phyloP scores from a whole-genome alignment of 2,797 vertebrate genomes.

The Pseudomugil gertrudae region DNA sequence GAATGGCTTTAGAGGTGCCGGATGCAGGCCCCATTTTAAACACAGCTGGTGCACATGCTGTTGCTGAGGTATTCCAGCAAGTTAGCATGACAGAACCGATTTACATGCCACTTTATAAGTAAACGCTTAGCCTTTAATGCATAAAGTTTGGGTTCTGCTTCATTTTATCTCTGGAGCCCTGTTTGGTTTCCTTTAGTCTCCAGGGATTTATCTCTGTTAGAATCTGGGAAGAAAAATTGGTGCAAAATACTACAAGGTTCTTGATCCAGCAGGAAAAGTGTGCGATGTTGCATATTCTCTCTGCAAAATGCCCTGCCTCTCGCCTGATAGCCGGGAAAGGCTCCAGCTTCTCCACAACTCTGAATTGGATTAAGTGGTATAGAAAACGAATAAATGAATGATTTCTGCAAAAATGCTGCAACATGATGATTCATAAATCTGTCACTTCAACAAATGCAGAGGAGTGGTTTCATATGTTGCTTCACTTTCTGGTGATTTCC shows the following conservation, averaged over 20 bases:
- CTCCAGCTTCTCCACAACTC: no score
- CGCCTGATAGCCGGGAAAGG: no score
- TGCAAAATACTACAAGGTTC: conserved; percentile 24
- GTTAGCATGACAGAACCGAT: conserved; percentile 59
- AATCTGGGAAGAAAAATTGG: conserved; percentile 24
- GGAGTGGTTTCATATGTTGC: conserved; percentile 8
- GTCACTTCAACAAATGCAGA: background rate
- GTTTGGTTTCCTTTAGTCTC: conserved; percentile 52
- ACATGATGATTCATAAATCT: conserved; percentile 3
- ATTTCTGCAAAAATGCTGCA: conserved; percentile 1
- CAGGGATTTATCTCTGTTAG: conserved; percentile 49
- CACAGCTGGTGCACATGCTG: conserved; percentile 73
- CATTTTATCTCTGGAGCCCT: conserved; percentile 24
- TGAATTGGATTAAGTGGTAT: no score
- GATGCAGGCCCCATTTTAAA: conserved; percentile 75
- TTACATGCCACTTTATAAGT: conserved; percentile 45
- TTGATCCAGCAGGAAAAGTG: conserved; percentile 37
- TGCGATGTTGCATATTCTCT: background rate
- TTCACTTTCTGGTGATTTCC: conserved; percentile 14
- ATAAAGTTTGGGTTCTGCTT: conserved; percentile 26
- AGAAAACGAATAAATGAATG: no score
- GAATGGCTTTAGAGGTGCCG: conserved; percentile 72
- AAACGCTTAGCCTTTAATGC: conserved; percentile 16
- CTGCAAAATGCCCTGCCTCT: no score
- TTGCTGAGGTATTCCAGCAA: conserved; percentile 53